A percentile compares a stretch with the other conserved stretches of the same genome.
These are phyloP conservation scores for Drosophila borborema DNA, from an alignment of 2,888 invertebrate genomes.

Conservation along the genomic window DNA sequence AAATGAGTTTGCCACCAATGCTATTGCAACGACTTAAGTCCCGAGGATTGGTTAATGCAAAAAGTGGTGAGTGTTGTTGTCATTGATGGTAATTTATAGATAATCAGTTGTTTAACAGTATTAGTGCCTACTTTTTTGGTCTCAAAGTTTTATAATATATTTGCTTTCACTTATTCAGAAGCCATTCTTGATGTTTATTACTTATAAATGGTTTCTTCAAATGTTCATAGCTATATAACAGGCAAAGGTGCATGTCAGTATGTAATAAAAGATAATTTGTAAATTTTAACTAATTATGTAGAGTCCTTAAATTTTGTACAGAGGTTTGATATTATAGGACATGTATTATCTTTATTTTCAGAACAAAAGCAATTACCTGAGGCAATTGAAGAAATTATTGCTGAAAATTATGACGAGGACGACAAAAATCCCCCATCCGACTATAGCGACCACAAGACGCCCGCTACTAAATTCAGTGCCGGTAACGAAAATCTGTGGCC, in stretches of 20 bases:
- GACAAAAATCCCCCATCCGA: slow-evolving; percentile 46
- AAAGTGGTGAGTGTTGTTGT: slow-evolving; percentile 32
- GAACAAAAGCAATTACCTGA: slow-evolving; percentile 47
- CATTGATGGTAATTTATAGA: neutral
- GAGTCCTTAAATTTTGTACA: too few relatives aligned
- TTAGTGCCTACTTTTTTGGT: too few relatives aligned
- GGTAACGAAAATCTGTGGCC: slow-evolving; percentile 82
- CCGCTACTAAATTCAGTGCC: slow-evolving; percentile 70
- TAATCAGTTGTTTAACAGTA: neutral
- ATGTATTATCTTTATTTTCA: slow-evolving; percentile 12
- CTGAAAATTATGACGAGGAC: slow-evolving; percentile 94
- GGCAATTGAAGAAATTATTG: slow-evolving; percentile 93
- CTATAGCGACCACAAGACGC: slow-evolving; percentile 83
- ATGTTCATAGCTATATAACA: too few relatives aligned
- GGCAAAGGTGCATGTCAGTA: too few relatives aligned
- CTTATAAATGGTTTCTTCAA: too few relatives aligned
- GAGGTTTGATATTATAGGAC: too few relatives aligned
- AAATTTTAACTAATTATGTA: too few relatives aligned
- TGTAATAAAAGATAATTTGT: too few relatives aligned
- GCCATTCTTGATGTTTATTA: too few relatives aligned
- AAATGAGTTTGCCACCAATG: slow-evolving; percentile 65
- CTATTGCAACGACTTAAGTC: slow-evolving; percentile 60
- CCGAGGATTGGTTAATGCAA: slow-evolving; percentile 50
- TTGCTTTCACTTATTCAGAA: too few relatives aligned
- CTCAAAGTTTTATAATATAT: too few relatives aligned